phyloP scores from a whole-genome alignment of 2,797 vertebrate species.

The Poeciliopsis presidionis region DNA sequence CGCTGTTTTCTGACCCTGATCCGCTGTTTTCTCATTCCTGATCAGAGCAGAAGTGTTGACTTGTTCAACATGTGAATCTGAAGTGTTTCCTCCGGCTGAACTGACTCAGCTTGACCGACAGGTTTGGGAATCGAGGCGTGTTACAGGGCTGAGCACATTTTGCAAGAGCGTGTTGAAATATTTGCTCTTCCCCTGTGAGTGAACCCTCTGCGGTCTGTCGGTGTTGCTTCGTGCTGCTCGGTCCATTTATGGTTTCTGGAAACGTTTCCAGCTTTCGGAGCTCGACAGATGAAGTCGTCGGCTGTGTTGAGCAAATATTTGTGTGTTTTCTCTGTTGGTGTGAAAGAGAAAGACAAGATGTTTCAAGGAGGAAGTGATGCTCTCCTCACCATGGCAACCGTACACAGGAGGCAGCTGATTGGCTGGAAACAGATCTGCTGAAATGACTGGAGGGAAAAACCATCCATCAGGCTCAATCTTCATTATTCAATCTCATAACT shows the following conservation, averaged over 20 bases:
- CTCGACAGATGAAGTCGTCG: neutral
- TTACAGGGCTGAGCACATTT: slow-evolving; percentile 61
- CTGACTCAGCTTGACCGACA: slow-evolving; percentile 37
- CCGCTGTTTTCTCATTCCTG: neutral
- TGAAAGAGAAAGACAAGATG: neutral
- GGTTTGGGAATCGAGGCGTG: slow-evolving; percentile 60
- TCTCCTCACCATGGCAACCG: slow-evolving; percentile 56
- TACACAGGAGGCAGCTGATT: slow-evolving; percentile 60
- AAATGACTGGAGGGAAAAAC: slow-evolving; percentile 40
- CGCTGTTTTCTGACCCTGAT: neutral
- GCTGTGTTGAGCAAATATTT: slow-evolving; percentile 11
- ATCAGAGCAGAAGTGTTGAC: neutral
- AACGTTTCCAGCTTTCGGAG: neutral
- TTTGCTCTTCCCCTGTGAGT: slow-evolving; percentile 36
- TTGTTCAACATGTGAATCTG: neutral
- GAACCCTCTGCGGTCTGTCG: slow-evolving; percentile 18
- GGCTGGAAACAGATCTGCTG: slow-evolving; percentile 26
- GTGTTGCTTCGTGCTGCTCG: neutral
- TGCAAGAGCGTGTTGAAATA: slow-evolving; percentile 71
- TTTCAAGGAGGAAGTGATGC: slow-evolving; percentile 58
- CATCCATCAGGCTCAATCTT: neutral
- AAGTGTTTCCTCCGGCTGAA: slow-evolving; percentile 24
- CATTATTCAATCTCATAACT: neutral
- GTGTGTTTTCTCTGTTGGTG: neutral
- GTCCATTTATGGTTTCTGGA: neutral